These are phyloP conservation scores for Athene noctua DNA, from an alignment of 2,113 vertebrate species.

Conservation along the genomic window DNA sequence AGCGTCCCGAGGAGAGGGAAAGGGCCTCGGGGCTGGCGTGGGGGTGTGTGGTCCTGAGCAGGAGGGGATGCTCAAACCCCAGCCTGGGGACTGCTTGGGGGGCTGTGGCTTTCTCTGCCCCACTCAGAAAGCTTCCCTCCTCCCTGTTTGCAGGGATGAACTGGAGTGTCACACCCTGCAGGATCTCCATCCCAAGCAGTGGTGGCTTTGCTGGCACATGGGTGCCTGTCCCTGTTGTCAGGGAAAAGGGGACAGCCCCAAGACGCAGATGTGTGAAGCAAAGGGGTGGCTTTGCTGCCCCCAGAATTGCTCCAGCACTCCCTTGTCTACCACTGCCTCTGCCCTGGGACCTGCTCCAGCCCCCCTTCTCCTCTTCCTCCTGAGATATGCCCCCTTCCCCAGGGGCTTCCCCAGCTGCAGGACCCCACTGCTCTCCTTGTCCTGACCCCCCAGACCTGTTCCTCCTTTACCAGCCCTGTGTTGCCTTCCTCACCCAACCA, in stretches of 20 bases:
- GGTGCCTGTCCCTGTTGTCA: neutral
- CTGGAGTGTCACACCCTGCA: neutral
- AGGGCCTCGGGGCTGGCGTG: neutral
- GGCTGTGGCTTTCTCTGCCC: neutral
- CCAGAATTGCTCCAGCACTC: neutral
- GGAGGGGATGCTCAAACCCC: neutral
- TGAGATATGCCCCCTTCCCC: neutral
- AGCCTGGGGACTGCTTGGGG: neutral
- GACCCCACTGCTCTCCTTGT: neutral
- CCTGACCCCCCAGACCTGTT: neutral
- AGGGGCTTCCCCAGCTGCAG: neutral
- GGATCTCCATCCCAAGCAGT: neutral
- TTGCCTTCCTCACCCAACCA: neutral
- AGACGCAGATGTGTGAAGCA: neutral
- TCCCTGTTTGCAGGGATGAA: neutral
- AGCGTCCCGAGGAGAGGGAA: neutral
- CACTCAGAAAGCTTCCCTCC: rapidly evolving
- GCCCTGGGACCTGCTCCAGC: neutral
- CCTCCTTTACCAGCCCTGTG: neutral
- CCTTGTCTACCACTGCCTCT: neutral
- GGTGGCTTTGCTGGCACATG: neutral
- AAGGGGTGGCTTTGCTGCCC: neutral
- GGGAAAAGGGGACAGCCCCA: neutral
- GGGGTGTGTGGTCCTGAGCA: neutral
- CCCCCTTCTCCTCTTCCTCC: neutral